Base-by-base conservation (phyloP, 2,797 vertebrate species). In the Aldrovandia affinis region DNA sequence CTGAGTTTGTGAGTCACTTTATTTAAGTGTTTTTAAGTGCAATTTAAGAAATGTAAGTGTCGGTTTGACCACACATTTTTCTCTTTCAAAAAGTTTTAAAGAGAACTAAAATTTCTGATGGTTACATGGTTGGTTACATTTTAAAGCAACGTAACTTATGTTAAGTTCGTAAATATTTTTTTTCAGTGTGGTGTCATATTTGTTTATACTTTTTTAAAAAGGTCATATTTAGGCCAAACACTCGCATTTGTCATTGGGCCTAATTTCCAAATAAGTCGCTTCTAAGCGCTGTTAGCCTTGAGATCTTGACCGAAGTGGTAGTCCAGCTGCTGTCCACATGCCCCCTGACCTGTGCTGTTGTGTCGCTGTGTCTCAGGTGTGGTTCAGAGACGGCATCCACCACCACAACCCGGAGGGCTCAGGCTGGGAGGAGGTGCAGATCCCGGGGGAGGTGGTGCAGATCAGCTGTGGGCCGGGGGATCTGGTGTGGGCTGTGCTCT, bases 391-490 rank as follows among this genome's bases (percentile, higher is more conserved):
- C 83, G 95, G 95, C 0, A 96, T 99, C 88, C 95, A 90, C 87
- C 96, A 97, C 86, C 93, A 96, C 82, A 98, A 96, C 90, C 98
- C 98, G 0, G 98, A 99, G 91, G 98, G 98, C 73, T 97, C 95
- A 0, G 85, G 52, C 0, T 99, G 98, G 98, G 95, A 95, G 80
- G 95, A 97, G 81, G 87, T 99, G 59, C 50, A 90, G 15, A 94
- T 96, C 47, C 98, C 98, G 0, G 97, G 96, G 47, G 98, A 99
- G 90, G 98, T 96, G 42, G 96, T 98, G n/a, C 98, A 99, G 95
- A 96, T 99, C 91, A 99, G 97, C 93, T 98, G 97, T 83, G 98
- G 98, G 4, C 97, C 98, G 0, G 95, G 95, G 61, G 98, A 99
- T 84, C 96, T 99, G 83, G 91, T 99, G 2, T 99, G 98, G 98